Evolutionary conservation across 2,888 invertebrate genomes (phyloP).

Genomic region (Tiliacea citrago): DNA sequence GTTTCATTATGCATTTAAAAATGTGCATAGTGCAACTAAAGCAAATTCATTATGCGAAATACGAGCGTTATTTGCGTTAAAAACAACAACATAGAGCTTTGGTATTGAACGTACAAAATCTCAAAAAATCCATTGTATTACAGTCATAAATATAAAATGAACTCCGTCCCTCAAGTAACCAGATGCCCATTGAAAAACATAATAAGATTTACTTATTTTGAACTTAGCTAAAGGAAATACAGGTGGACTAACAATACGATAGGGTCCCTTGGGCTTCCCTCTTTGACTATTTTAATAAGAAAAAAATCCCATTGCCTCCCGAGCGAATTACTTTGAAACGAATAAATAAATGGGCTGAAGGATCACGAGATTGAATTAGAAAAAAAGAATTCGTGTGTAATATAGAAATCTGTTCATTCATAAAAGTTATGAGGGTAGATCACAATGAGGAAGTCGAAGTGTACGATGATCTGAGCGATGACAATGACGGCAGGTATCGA

Average conservation of each 20-base stretch:
- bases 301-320: constrained; percentile 78
- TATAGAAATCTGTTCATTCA: constrained; percentile 87
- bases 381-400: constrained; percentile 85
- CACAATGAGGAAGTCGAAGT: constrained; percentile 82
- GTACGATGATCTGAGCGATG: constrained; percentile 75
- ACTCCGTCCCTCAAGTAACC: constrained; percentile 82
- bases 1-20: constrained; percentile 14
- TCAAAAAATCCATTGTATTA: constrained; percentile 67
- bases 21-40: background rate
- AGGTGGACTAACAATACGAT: constrained; percentile 86
- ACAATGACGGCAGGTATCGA: constrained; percentile 86
- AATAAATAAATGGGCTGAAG: constrained; percentile 87
- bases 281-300: constrained; percentile 89
- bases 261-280: constrained; percentile 79
- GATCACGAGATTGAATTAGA: constrained; percentile 88
- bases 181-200: constrained; percentile 85
- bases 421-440: constrained; percentile 84
- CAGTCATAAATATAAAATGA: constrained; percentile 83
- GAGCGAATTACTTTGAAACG: constrained; percentile 86
- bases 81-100: constrained; percentile 1
- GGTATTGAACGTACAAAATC: constrained; percentile 44
- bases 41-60: constrained; percentile 8
- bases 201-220: constrained; percentile 87
- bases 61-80: constrained; percentile 12
- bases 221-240: constrained; percentile 83